Evolutionary conservation across 2,888 invertebrate species (phyloP), one percentile per base, ranked within the genome.

Genomic region (Alloscopus bannaensis): DNA sequence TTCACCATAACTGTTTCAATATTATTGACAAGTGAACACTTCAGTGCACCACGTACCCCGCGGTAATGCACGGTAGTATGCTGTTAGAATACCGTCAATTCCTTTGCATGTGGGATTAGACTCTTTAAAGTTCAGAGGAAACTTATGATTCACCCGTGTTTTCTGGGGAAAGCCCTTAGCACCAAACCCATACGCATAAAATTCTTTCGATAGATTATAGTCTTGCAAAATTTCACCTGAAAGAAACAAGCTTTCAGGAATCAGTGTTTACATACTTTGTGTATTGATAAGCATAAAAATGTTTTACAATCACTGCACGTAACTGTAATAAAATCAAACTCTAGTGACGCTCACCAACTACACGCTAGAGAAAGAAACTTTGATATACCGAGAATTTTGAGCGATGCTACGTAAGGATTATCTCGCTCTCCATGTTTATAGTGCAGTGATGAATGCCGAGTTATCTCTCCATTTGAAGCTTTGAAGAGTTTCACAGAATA

Each of bases 111-210:
- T 88, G 1, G 90, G 89, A 84, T 90, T 89, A n/a, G 86, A 84
- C 0, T 88, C 87, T 77, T 89, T 88, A 55, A 89, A 87, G 86
- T 90, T 90, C 88, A 87, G 40, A 1, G 86, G 70, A 81, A 88
- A 88, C 79, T 90, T 88, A 84, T 90, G 90, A 8, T 88, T 88
- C 0, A 90, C 89, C 26, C 81, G 78, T 47, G 76, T 81, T 2
- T 87, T 88, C 80, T 88, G 87, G 8, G 89, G 89, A 24, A 89
- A 89, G 42, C 90, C 84, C 85, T 88, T 88, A 1, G 90, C 90
- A 36, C 90, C 90, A 87, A 91, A 90, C 2, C 90, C 90, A 52
- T 90, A 87, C 3, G 89, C 89, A n/a, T 90, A 90, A 83, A 90
- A 91, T 75, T 89, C 83, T 81, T 90, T 90, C 76, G 89, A 88